Evolutionary conservation across 2,888 invertebrate species (phyloP), one percentile per base, ranked within the genome.

Genomic region (Lucinisca nassula): DNA sequence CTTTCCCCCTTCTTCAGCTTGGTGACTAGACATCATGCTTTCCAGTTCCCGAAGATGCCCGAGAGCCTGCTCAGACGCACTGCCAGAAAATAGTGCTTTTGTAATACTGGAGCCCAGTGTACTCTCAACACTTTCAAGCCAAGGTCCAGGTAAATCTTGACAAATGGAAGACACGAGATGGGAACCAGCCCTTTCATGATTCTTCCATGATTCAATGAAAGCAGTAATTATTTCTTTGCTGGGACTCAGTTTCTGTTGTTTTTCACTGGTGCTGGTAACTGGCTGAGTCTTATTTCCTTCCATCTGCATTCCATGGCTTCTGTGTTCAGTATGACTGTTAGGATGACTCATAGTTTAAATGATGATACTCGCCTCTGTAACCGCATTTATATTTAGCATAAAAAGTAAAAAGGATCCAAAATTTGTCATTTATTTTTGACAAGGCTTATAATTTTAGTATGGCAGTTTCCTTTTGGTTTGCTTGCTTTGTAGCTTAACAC

Each of bases 31-130:
- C 80, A 84, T 40, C 30, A 84, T 40, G 61, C 72, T 80, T 27
- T 89, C 89, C 45, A 89, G 82, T 49, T 89, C 87, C 77, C 83
- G 79, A n/a, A 89, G 32, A 12, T 82, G 79, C 70, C 89, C 82
- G 78, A 89, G 89, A 80, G 87, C 89, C 84, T 85, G 89, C 87
- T 89, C 89, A 0, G 89, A 89, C 70, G 82, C 83, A 38, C 87
- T 82, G 49, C 86, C 87, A 27, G 79, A 84, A 80, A 89, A 89
- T 67, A 89, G 77, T 37, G 55, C n/a, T n/a, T n/a, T n/a, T 1
- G 51, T 17, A 4, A 67, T 17, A 35, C 35, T 10, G 3, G 89
- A 87, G 49, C 87, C 87, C 82, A 84, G 87, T 70, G 87, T 45
- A n/a, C 79, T 84, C 37, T 83, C 74, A 72, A 74, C 80, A 30